phyloP scores from a whole-genome alignment of 92 coral and sea anemone genomes.

The Montipora capitata region DNA sequence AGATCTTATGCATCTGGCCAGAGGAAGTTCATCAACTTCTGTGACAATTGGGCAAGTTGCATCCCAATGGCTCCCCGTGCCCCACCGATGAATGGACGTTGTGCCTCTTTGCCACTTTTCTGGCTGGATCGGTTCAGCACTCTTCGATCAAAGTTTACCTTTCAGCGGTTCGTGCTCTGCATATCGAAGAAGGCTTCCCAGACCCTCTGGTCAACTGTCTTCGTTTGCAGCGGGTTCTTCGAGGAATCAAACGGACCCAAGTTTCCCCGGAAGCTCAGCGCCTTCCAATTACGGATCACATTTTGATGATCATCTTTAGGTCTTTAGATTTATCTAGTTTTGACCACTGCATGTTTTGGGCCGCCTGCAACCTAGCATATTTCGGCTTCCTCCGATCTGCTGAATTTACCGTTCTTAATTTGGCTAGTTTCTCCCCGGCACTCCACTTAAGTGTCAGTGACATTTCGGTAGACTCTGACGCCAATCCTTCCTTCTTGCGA shows the following conservation, averaged over 20 bases:
- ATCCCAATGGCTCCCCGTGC: neutral
- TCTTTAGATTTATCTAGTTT: neutral
- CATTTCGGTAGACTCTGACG: constrained; percentile 41
- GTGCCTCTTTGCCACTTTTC: constrained; percentile 25
- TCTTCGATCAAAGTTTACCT: constrained; percentile 30
- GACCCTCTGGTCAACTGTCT: neutral
- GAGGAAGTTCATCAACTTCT: constrained; percentile 24
- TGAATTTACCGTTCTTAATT: constrained; percentile 42
- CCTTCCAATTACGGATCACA: neutral
- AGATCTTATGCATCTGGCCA: constrained; percentile 44
- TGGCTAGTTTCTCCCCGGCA: constrained; percentile 4
- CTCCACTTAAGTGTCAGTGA: constrained; percentile 34
- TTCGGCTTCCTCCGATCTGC: constrained; percentile 58
- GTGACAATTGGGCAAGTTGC: neutral
- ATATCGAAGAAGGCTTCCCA: constrained; percentile 8
- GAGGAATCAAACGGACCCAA: no score
- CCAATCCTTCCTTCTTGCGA: constrained; percentile 32
- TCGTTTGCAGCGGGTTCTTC: neutral
- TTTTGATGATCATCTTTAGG: constrained; percentile 1
- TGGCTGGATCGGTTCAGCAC: constrained; percentile 20
- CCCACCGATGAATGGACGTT: constrained; percentile 32
- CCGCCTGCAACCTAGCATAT: constrained; percentile 45
- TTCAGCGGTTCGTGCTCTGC: neutral
- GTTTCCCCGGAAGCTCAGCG: no score
- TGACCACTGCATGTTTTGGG: constrained; percentile 72